phyloP scores from a whole-genome alignment of 1,140 invertebrate species.

The Schlechtendalia chinensis region DNA sequence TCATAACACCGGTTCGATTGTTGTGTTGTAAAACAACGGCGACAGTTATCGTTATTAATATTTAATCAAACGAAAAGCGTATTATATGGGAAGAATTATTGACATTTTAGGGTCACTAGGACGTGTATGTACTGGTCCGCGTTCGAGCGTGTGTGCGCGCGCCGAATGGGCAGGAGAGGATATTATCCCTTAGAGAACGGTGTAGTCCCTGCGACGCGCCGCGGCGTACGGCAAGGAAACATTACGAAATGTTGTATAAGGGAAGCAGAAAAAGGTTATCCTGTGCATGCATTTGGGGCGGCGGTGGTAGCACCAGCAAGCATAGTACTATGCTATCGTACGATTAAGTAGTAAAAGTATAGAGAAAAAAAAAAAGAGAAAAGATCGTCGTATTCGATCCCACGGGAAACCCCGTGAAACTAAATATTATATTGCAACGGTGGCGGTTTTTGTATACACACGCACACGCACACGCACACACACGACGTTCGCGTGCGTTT shows the following conservation, averaged over 20 bases:
- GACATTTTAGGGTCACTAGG: conserved; percentile 43
- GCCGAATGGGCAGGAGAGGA: not conserved
- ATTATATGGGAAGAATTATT: conserved; percentile 3
- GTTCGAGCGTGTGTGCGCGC: not conserved
- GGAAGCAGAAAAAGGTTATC: conserved; percentile 38
- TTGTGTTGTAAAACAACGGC: too few species aligned
- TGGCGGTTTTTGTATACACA: conserved; percentile 31
- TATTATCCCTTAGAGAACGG: conserved; percentile 39
- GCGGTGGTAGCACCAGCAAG: conserved; percentile 12
- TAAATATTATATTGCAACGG: conserved; percentile 43
- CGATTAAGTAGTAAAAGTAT: conserved; percentile 45
- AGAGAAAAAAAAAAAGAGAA: conserved; percentile 19
- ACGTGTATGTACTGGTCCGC: too few species aligned
- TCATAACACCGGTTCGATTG: not conserved
- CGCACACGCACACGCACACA: too few species aligned
- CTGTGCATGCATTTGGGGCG: not conserved
- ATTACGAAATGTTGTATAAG: conserved; percentile 35
- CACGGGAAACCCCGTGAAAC: conserved; percentile 34
- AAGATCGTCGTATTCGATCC: conserved; percentile 43
- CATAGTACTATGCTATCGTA: conserved; percentile 1
- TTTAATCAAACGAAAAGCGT: conserved; percentile 19
- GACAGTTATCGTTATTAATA: not conserved
- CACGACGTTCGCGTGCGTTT: too few species aligned
- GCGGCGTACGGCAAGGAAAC: not conserved
- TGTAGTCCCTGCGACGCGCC: not conserved